Evolutionary conservation across 2,888 invertebrate genomes (phyloP).

Genomic region (Meloe dianella): DNA sequence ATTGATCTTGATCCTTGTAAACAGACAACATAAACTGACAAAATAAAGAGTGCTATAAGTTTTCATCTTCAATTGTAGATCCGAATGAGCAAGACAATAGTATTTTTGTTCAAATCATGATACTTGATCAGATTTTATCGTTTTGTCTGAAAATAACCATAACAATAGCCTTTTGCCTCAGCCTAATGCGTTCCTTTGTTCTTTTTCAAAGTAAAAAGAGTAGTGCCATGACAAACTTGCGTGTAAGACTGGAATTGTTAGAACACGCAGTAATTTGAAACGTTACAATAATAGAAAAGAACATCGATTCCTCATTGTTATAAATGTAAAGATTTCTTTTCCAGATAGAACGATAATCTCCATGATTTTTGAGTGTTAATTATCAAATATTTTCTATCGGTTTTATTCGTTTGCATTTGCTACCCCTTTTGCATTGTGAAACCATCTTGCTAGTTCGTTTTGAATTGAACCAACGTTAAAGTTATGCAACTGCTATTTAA

Average conservation of each 20-base stretch:
- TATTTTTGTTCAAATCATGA: no score
- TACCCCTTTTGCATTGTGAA: no score
- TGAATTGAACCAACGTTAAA: no score
- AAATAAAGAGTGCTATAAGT: no score
- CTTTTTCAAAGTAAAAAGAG: slow-evolving; percentile 14
- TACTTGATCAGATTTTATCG: no score
- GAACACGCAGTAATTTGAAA: slow-evolving; percentile 31
- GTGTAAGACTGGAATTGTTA: slow-evolving; percentile 24
- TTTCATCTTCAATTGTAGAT: no score
- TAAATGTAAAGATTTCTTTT: neutral
- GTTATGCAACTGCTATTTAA: neutral
- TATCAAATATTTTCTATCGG: neutral
- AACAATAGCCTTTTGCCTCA: slow-evolving; percentile 17
- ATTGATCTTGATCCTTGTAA: no score
- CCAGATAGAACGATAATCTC: no score
- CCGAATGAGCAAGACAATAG: no score
- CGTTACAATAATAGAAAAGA: slow-evolving; percentile 19
- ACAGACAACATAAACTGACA: no score
- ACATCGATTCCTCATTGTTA: slow-evolving; percentile 20
- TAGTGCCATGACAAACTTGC: slow-evolving; percentile 22
- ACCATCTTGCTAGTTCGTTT: no score
- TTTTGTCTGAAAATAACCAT: neutral
- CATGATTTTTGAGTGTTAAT: neutral
- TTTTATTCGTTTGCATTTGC: neutral
- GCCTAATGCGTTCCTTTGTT: slow-evolving; percentile 25